Conservation (phyloP, 64 coral and sea anemone genomes). For the Porites lutea region DNA sequence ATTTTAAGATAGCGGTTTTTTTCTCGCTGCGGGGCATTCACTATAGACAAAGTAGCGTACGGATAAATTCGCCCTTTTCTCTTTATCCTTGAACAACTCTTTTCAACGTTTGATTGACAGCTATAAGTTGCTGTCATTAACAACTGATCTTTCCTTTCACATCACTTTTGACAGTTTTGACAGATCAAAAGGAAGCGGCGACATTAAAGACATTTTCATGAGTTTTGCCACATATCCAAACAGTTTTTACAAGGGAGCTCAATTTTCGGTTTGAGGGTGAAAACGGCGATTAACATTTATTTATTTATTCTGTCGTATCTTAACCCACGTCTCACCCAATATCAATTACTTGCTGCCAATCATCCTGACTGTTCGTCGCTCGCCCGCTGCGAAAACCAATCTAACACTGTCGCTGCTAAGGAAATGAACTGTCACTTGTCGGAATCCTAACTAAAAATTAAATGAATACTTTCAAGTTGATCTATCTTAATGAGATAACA, state of each 20-base stretch:
- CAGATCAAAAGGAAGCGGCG: slow-evolving; percentile 88
- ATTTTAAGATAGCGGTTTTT: slow-evolving; percentile 70
- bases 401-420: slow-evolving; percentile 74
- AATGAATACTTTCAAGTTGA: slow-evolving; percentile 99
- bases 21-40: slow-evolving; percentile 57
- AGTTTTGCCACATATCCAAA: slow-evolving; percentile 85
- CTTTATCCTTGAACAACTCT: slow-evolving; percentile 62
- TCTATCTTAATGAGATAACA: slow-evolving; percentile 99
- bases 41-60: slow-evolving; percentile 48
- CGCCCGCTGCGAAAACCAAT: slow-evolving; percentile 97
- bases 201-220: slow-evolving; percentile 75
- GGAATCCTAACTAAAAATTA: slow-evolving; percentile 98
- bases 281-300: slow-evolving; percentile 87
- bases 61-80: not conserved
- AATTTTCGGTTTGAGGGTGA: slow-evolving; percentile 88
- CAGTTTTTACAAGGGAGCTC: slow-evolving; percentile 91
- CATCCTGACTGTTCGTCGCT: slow-evolving; percentile 78
- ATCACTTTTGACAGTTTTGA: slow-evolving; percentile 82
- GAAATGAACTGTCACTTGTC: slow-evolving; percentile 95
- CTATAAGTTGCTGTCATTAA: slow-evolving; percentile 76
- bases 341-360: slow-evolving; percentile 98
- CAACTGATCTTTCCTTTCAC: slow-evolving; percentile 78
- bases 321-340: slow-evolving; percentile 82
- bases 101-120: slow-evolving; percentile 84
- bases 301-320: slow-evolving; percentile 93